Evolutionary conservation across 1,140 invertebrate species (phyloP), one percentile per base, ranked within the genome.

Genomic region (Diabrotica undecimpunctata): DNA sequence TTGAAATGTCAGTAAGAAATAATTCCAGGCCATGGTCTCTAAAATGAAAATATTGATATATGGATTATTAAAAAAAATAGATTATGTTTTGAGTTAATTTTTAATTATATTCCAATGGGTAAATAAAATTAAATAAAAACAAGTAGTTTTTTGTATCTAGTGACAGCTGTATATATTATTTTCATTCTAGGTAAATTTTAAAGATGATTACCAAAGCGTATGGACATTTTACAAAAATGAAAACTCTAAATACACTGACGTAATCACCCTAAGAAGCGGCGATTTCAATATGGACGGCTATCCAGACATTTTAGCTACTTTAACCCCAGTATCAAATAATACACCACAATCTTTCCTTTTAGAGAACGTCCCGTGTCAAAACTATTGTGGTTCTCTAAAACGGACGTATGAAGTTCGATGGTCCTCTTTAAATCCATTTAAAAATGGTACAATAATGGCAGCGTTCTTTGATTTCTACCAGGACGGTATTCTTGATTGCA

Each of bases 281-380:
- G 96, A 99, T 79, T 95, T 93, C 70, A 96, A 98, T 77, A 89
- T 97, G 86, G 96, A 99, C 81, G 96, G 96, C 0, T 98, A 92
- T 82, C 94, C 95, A 7, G 96, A 99, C 82, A 82, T 98, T 51
- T 75, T 98, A 8, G 88, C 90, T 46, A 93, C 92, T 0, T 74
- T 97, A 0, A 71, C 78, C 51, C 81, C 81, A 11, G 79, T 81
- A n/a, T 79, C 79, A 14, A 76, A 79, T n/a, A 74, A 79, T 8
- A 79, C 81, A 66, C 81, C 83, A 4, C 83, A 84, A 72, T 87
- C 87, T 0, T 91, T 93, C 72, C 75, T 96, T 6, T 70, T 97
- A 14, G 86, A 93, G 74, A 97, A 96, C 78, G 83, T 90, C 6
- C 79, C 84, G 0, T 93, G 90, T 74, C 79, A 77, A 9, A 77